A percentile compares a stretch with the other conserved stretches of the same genome.
Conservation (phyloP, 2,797 vertebrate species). For the Sciurus carolinensis region DNA sequence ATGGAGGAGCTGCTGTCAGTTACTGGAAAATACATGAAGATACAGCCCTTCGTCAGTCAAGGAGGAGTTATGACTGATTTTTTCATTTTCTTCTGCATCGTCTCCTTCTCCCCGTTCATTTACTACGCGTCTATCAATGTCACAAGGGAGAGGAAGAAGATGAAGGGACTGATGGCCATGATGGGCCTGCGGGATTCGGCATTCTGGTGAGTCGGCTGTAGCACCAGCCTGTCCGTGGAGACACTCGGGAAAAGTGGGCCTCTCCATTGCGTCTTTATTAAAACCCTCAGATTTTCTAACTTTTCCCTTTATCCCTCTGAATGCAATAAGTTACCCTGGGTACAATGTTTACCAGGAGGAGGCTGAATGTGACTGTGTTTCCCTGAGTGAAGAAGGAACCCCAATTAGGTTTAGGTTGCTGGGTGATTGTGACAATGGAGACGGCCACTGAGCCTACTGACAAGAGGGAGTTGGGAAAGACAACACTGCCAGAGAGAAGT, state of each 20-base stretch:
- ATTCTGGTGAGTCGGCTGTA: constrained; percentile 91
- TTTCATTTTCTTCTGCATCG: constrained; percentile 90
- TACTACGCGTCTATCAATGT: constrained; percentile 94
- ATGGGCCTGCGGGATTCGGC: constrained; percentile 95
- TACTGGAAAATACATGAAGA: constrained; percentile 92
- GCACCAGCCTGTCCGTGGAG: not conserved
- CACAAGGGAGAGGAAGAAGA: constrained; percentile 93
- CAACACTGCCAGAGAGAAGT: not conserved
- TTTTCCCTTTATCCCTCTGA: not conserved
- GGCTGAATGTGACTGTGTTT: not conserved
- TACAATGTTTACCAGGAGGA: not conserved
- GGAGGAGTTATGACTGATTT: constrained; percentile 87
- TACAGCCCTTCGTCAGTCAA: constrained; percentile 89
- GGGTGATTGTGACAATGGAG: too few relatives aligned
- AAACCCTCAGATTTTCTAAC: not conserved
- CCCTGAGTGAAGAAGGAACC: not conserved
- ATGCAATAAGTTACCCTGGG: not conserved
- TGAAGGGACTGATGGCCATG: constrained; percentile 93
- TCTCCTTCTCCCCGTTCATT: constrained; percentile 94
- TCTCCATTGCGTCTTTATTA: not conserved
- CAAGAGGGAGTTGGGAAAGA: not conserved
- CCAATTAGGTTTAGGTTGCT: not conserved
- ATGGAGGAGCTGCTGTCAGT: constrained; percentile 92
- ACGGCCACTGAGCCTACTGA: not conserved
- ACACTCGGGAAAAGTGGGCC: not conserved